Conservation (phyloP, 2,888 invertebrate species). For the Calephelis perditalis region DNA sequence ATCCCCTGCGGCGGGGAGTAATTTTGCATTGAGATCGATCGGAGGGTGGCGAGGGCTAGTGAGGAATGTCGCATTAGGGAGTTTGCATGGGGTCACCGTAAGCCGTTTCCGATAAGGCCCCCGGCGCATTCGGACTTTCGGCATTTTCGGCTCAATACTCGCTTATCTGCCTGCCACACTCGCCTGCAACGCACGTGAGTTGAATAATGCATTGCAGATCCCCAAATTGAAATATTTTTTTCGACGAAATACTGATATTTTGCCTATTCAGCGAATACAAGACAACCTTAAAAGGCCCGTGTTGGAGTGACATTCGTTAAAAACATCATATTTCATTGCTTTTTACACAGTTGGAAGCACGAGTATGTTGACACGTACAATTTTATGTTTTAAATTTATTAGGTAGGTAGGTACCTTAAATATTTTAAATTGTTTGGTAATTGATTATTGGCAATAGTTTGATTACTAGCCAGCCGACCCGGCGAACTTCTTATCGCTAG, state of each 20-base stretch:
- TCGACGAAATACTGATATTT: slow-evolving; percentile 25
- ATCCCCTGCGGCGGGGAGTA: slow-evolving; percentile 52
- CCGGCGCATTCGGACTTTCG: slow-evolving; percentile 45
- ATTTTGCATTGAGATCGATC: slow-evolving; percentile 76
- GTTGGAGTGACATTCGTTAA: too few species aligned
- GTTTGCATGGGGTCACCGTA: slow-evolving; percentile 74
- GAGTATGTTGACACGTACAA: too few species aligned
- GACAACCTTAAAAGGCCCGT: neutral
- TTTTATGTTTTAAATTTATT: too few species aligned
- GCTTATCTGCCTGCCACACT: slow-evolving; percentile 70
- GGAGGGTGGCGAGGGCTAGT: slow-evolving; percentile 50
- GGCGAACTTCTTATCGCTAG: too few species aligned
- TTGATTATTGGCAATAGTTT: too few species aligned
- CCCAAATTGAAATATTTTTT: slow-evolving; percentile 70
- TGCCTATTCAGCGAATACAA: slow-evolving; percentile 11
- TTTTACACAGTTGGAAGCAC: too few species aligned
- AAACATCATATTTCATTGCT: too few species aligned
- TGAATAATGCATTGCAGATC: slow-evolving; percentile 64
- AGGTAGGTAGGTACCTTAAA: too few species aligned
- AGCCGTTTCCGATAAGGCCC: slow-evolving; percentile 79
- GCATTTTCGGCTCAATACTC: slow-evolving; percentile 51
- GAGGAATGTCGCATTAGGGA: slow-evolving; percentile 72
- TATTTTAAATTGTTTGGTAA: too few species aligned
- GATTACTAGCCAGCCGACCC: too few species aligned
- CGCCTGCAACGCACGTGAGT: slow-evolving; percentile 61